Percentiles rank a stretch among this genome's conserved stretches.
These are phyloP conservation scores for Pithys albifrons DNA, from an alignment of 2,113 vertebrate genomes.

Conservation along the genomic window DNA sequence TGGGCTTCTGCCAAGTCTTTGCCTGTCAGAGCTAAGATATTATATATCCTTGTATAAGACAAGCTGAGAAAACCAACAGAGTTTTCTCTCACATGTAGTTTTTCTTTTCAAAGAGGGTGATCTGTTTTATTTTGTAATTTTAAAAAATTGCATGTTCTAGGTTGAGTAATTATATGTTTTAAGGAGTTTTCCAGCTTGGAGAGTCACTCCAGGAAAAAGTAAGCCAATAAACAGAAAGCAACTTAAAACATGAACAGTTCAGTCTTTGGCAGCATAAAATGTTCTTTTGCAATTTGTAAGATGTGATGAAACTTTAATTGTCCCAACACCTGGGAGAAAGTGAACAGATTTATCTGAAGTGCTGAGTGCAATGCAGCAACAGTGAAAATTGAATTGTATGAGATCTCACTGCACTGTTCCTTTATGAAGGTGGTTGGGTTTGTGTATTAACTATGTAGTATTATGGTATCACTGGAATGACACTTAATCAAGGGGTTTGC, in stretches of 20 bases:
- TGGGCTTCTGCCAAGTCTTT: background rate
- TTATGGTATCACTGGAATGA: background rate
- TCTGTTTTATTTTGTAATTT: background rate
- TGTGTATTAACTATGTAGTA: background rate
- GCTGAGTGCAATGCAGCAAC: background rate
- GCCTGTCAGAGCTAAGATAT: background rate
- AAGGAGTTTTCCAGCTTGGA: background rate
- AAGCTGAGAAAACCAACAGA: background rate
- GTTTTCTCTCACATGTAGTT: background rate
- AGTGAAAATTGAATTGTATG: background rate
- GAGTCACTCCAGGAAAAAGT: background rate
- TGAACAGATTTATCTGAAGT: background rate
- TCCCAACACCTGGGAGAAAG: background rate
- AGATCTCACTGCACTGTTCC: background rate
- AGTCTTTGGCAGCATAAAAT: background rate
- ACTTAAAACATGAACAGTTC: background rate
- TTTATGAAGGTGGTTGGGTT: background rate
- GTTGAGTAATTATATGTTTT: background rate
- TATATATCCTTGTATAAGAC: background rate
- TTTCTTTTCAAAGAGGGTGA: background rate
- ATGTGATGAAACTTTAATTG: background rate
- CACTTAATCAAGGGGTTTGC: background rate
- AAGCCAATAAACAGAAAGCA: background rate
- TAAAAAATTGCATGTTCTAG: background rate
- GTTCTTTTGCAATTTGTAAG: background rate